phyloP scores from a whole-genome alignment of 2,888 invertebrate species.

The Slavum lentiscoides region DNA sequence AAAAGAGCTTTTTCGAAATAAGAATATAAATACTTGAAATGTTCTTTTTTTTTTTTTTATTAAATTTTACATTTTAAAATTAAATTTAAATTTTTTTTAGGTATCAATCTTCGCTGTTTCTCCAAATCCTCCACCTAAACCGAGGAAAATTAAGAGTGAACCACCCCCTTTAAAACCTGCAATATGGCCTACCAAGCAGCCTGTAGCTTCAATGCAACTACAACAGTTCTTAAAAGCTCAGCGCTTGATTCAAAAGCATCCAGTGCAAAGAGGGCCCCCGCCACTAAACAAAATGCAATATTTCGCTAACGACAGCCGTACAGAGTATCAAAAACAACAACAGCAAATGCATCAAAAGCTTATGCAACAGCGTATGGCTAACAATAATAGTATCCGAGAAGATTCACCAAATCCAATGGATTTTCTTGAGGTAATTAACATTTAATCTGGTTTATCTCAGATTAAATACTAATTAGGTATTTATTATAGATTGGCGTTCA shows the following conservation, averaged over 20 bases:
- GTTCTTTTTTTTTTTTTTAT: background rate
- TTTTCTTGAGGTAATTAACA: conserved; percentile 56
- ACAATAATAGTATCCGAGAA: conserved; percentile 49
- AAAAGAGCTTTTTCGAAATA: too few species aligned
- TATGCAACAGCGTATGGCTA: conserved; percentile 45
- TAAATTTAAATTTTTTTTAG: conserved; percentile 4
- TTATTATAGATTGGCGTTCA: conserved; percentile 34
- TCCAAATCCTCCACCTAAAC: conserved; percentile 37
- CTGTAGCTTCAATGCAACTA: conserved; percentile 47
- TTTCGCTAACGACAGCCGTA: conserved; percentile 49
- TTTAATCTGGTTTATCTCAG: background rate
- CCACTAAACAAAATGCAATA: conserved; percentile 51
- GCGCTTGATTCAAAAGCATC: conserved; percentile 32
- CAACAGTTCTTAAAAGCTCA: conserved; percentile 50
- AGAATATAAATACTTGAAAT: too few species aligned
- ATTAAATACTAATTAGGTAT: background rate
- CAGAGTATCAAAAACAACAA: conserved; percentile 51
- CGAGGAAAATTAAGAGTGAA: conserved; percentile 42
- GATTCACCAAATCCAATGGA: conserved; percentile 57
- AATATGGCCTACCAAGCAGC: conserved; percentile 39
- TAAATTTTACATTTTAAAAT: background rate
- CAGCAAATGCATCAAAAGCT: conserved; percentile 51
- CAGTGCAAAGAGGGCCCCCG: conserved; percentile 39
- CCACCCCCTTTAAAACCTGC: conserved; percentile 50
- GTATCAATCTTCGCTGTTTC: conserved; percentile 51